Evolutionary conservation across 2,888 invertebrate species (phyloP).

Genomic region (Argyresthia goedartella): DNA sequence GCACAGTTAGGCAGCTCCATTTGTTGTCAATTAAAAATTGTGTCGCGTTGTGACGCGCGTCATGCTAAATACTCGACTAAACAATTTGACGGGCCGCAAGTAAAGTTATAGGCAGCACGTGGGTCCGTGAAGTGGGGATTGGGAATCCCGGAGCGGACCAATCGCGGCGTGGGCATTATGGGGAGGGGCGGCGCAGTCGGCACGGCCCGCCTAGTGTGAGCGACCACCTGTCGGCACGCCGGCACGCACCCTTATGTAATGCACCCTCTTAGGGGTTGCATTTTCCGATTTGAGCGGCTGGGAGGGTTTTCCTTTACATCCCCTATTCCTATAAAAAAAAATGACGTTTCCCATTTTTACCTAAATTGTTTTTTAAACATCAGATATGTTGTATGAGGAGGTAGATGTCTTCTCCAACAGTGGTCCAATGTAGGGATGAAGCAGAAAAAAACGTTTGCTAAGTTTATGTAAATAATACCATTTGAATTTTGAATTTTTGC

Average conservation of each 20-base stretch:
- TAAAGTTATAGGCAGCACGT: constrained; percentile 54
- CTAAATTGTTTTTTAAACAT: too few species aligned
- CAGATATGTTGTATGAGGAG: too few species aligned
- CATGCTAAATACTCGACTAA: constrained; percentile 62
- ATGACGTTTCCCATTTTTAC: too few species aligned
- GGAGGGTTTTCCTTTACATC: too few species aligned
- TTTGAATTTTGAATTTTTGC: too few species aligned
- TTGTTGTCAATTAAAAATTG: background rate
- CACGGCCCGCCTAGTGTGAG: constrained; percentile 29
- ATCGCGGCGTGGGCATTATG: constrained; percentile 24
- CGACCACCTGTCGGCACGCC: constrained; percentile 10
- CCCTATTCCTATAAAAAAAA: too few species aligned
- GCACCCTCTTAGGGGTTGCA: too few species aligned
- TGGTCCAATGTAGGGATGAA: too few species aligned
- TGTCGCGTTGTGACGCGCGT: constrained; percentile 47
- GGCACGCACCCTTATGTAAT: constrained; percentile 26
- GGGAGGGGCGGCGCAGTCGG: constrained; percentile 22
- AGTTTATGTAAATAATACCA: too few species aligned
- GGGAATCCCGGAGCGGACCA: constrained; percentile 37
- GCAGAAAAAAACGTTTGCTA: too few species aligned
- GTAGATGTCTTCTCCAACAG: too few species aligned
- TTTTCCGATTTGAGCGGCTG: too few species aligned
- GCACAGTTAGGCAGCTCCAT: constrained; percentile 51
- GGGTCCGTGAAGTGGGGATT: constrained; percentile 35
- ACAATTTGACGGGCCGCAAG: constrained; percentile 52